Evolutionary conservation across 2,797 vertebrate species (phyloP), one percentile per base, ranked within the genome.

Genomic region (Tokudaia tokunoshimensis): DNA sequence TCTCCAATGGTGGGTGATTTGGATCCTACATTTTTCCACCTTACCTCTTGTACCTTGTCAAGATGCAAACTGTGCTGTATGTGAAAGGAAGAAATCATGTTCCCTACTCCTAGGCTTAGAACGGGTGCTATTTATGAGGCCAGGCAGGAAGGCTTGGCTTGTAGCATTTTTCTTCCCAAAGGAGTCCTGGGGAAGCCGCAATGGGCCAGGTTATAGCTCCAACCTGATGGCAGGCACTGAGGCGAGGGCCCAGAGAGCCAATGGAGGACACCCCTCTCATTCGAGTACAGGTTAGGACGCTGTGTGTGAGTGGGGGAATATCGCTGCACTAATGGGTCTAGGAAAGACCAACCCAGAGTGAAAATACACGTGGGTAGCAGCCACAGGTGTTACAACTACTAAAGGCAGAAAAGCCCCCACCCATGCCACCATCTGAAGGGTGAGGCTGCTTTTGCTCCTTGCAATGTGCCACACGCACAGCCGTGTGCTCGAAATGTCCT

Each of bases 231-330:
- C 41, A 22, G 44, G 8, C 26, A 7, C 57, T n/a, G 75, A 31
- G 12, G 15, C 9, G 0, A 14, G 29, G 61, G 44, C 20, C 8
- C 29, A 17, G 61, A 20, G 29, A 87, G 26, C 19, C 59, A 0
- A 4, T 1, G 19, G 79, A 41, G 50, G 59, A n/a, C 31, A 1
- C 1, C 26, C 17, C 41, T 13, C 0, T 47, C 83, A 20, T 7
- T 0, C 14, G 44, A 2, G 12, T 15, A 44, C 0, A 10, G 41
- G 4, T 4, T 29, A 74, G 72, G 31, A 5, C 67, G 31, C 72
- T 50, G 3, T 0, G 1, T 8, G 22, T 57, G 37, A 63, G 52
- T 6, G 0, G 31, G 20, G 0, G 2, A 8, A 55, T 7, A 24
- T 59, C 6, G 0, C 26, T 4, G 65, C 7, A 15, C 52, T 31